Percentiles rank a stretch among this genome's conserved stretches.
These are phyloP conservation scores for Anthoscopus minutus DNA, from an alignment of 2,113 vertebrate genomes.

Conservation along the genomic window DNA sequence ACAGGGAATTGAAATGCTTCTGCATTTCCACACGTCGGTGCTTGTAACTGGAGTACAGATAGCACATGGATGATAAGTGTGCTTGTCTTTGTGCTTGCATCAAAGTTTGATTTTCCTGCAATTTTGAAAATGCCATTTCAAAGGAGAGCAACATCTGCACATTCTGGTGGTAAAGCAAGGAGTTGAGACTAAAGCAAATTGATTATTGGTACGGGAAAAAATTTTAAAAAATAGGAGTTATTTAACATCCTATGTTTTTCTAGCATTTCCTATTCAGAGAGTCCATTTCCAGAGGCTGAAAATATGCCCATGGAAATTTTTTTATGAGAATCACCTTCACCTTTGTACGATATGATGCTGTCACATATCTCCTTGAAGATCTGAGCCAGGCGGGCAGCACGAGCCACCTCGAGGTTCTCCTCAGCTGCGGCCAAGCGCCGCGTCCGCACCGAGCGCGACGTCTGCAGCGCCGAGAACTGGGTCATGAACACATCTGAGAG, in stretches of 20 bases:
- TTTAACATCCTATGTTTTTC: not conserved
- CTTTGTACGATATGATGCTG: slow-evolving; percentile 95
- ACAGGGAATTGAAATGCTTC: not conserved
- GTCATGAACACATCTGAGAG: slow-evolving; percentile 96
- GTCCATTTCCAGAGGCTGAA: not conserved
- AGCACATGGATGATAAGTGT: fast-evolving
- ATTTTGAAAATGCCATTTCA: not conserved
- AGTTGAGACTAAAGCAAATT: not conserved
- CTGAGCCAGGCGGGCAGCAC: slow-evolving; percentile 93
- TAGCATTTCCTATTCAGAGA: not conserved
- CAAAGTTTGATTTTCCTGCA: not conserved
- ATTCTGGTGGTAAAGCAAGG: not conserved
- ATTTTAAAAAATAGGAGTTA: not conserved
- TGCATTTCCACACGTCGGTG: not conserved
- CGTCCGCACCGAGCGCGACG: slow-evolving; percentile 90
- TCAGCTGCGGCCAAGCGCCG: slow-evolving; percentile 91
- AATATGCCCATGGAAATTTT: not conserved
- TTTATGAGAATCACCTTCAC: slow-evolving; percentile 52
- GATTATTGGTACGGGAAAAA: not conserved
- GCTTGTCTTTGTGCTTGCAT: too few relatives aligned
- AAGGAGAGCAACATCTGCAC: not conserved
- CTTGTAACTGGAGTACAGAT: fast-evolving
- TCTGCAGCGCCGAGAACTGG: slow-evolving; percentile 97
- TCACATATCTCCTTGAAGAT: slow-evolving; percentile 99
- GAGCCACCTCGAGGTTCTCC: slow-evolving; percentile 94